Conservation (phyloP, 1,140 invertebrate genomes). For the Orchestia grillus region DNA sequence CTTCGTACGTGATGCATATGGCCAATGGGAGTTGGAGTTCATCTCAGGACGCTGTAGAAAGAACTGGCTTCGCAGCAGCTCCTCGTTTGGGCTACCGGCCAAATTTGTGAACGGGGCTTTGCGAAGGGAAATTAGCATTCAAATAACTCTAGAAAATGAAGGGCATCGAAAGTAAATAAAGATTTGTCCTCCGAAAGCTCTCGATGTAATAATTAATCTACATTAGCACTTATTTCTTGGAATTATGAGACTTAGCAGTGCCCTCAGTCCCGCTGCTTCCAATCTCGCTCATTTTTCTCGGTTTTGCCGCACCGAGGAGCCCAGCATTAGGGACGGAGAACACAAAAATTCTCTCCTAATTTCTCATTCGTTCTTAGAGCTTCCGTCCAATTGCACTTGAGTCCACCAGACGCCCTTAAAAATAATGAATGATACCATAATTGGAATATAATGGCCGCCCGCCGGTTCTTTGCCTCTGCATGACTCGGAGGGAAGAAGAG, state of each 20-base stretch:
- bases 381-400: constrained; percentile 35
- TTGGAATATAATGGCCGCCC: constrained; percentile 32
- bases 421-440: constrained; percentile 38
- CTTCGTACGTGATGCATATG: no score
- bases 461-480: background rate
- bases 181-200: background rate
- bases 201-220: background rate
- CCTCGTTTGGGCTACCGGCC: background rate
- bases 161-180: background rate
- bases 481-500: background rate
- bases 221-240: background rate
- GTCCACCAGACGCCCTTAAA: constrained; percentile 29
- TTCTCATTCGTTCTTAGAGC: constrained; percentile 14
- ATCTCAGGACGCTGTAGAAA: background rate
- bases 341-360: constrained; percentile 6
- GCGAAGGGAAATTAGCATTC: background rate
- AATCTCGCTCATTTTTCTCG: background rate
- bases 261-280: background rate
- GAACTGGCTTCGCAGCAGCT: background rate
- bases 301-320: background rate
- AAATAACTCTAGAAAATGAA: background rate
- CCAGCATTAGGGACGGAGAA: background rate
- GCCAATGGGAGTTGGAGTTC: no score
- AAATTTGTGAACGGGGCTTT: background rate
- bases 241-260: background rate